These are phyloP conservation scores for Paguma larvata DNA, from an alignment of 2,797 vertebrate species.

Conservation along the genomic window DNA sequence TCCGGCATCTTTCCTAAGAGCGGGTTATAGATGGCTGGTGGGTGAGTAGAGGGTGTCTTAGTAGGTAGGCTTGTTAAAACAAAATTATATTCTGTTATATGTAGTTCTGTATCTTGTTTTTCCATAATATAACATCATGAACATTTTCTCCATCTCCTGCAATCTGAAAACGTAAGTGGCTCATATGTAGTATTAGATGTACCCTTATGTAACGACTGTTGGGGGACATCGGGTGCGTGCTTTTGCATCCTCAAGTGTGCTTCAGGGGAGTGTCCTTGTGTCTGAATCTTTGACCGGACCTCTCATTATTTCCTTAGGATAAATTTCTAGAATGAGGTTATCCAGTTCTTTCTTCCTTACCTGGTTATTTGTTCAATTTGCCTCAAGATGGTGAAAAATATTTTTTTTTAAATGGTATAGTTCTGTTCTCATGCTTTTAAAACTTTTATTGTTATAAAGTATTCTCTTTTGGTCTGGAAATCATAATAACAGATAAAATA, in stretches of 20 bases:
- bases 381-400: background rate
- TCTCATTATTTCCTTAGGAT: constrained; percentile 31
- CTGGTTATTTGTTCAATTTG: constrained; percentile 45
- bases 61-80: background rate
- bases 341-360: background rate
- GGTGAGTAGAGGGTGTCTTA: background rate
- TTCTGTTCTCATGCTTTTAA: constrained; percentile 26
- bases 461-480: constrained; percentile 44
- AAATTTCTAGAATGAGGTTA: background rate
- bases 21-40: background rate
- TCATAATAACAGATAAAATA: background rate
- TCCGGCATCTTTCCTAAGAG: background rate
- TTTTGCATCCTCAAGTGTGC: background rate
- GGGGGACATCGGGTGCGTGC: background rate
- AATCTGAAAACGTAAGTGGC: background rate
- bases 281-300: background rate
- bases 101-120: constrained; percentile 28
- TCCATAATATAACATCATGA: background rate
- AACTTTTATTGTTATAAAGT: constrained; percentile 17
- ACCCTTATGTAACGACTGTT: background rate
- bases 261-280: background rate
- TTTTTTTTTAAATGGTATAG: background rate
- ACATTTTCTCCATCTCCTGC: constrained; percentile 9
- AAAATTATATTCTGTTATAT: constrained; percentile 6
- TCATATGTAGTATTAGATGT: background rate